Percentiles rank a stretch among this genome's conserved stretches.
These are phyloP conservation scores for Ophion ellenae DNA, from an alignment of 2,888 invertebrate genomes.

Conservation along the genomic window DNA sequence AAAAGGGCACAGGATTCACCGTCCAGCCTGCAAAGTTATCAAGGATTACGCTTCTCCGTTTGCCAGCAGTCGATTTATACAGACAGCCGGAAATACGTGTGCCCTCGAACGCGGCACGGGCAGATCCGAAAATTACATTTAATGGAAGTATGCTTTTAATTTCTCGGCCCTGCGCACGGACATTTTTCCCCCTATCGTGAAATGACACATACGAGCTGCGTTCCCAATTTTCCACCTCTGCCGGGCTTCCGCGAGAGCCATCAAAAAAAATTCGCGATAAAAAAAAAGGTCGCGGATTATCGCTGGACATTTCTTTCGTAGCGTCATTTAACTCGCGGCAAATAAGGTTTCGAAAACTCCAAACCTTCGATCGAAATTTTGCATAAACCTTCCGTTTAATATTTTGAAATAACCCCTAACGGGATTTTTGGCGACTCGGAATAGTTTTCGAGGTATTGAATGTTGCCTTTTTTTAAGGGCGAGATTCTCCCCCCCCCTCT, in stretches of 20 bases:
- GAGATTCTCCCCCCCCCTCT: no score
- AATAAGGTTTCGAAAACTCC: no score
- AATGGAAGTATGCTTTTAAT: slow-evolving; percentile 27
- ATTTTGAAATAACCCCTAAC: no score
- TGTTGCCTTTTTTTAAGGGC: no score
- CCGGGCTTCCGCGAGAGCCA: no score
- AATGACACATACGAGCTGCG: background rate
- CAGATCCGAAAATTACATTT: slow-evolving; percentile 31
- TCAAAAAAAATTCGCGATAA: no score
- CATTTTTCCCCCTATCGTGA: background rate
- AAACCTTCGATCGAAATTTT: no score
- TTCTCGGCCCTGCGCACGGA: slow-evolving; percentile 1
- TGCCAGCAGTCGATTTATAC: background rate
- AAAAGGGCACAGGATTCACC: background rate
- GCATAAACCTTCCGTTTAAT: no score
- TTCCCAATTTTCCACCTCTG: background rate
- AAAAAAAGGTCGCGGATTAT: background rate
- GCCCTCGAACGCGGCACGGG: background rate
- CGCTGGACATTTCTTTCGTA: no score
- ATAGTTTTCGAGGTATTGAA: no score
- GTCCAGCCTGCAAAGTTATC: background rate
- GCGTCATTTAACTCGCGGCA: no score
- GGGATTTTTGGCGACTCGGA: no score
- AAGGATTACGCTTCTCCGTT: background rate
- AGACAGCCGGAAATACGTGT: slow-evolving; percentile 9